phyloP scores from a whole-genome alignment of 2,888 invertebrate species.

The Coleophora flavipennella region DNA sequence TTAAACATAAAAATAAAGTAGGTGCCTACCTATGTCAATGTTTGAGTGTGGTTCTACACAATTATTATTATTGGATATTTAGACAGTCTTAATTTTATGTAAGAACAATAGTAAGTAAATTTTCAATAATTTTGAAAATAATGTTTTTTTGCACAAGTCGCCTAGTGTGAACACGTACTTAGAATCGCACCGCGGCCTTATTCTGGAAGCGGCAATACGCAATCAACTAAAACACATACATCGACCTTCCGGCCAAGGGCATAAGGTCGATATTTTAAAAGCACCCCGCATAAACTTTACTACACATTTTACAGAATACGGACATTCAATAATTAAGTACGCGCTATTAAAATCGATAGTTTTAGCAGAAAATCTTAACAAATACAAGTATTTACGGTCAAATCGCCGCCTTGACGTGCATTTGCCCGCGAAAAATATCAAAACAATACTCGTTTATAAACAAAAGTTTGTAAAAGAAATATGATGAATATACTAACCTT shows the following conservation, averaged over 20 bases:
- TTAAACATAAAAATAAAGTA: too few species aligned
- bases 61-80: too few species aligned
- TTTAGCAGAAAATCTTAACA: slow-evolving; percentile 1
- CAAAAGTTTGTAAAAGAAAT: slow-evolving; percentile 20
- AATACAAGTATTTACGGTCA: slow-evolving; percentile 16
- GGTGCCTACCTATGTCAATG: too few species aligned
- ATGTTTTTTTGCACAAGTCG: slow-evolving; percentile 17
- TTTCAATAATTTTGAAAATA: slow-evolving; percentile 10
- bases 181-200: slow-evolving; percentile 44
- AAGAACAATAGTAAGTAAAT: slow-evolving; percentile 3
- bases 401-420: slow-evolving; percentile 19
- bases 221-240: slow-evolving; percentile 18
- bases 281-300: slow-evolving; percentile 17
- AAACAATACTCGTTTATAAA: slow-evolving; percentile 20
- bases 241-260: slow-evolving; percentile 24
- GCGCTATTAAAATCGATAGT: slow-evolving; percentile 23
- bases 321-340: slow-evolving; percentile 35
- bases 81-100: too few species aligned
- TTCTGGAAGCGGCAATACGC: slow-evolving; percentile 32
- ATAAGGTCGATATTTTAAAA: slow-evolving; percentile 34
- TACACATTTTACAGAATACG: slow-evolving; percentile 47
- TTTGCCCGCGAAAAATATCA: slow-evolving; percentile 39
- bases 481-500: slow-evolving; percentile 21
- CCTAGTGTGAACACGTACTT: slow-evolving; percentile 25
- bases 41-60: too few species aligned